These are phyloP conservation scores for Fregata magnificens DNA, from an alignment of 2,113 vertebrate genomes.

Conservation along the genomic window DNA sequence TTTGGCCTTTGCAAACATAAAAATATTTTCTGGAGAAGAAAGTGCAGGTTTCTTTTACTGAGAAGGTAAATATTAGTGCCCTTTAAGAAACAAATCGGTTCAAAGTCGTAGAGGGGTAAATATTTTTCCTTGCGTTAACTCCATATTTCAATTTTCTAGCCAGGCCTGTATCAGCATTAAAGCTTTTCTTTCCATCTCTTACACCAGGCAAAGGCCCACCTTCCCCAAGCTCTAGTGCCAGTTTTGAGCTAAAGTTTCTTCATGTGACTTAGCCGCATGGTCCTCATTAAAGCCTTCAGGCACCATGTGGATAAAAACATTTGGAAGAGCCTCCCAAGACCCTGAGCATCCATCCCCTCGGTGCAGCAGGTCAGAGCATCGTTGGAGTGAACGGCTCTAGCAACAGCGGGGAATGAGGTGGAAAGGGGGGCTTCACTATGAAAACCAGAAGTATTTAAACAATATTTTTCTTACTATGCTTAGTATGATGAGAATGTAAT, in stretches of 20 bases:
- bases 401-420: not conserved
- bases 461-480: slow-evolving; percentile 24
- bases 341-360: not conserved
- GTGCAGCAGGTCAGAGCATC: not conserved
- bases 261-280: not conserved
- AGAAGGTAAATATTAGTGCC: not conserved
- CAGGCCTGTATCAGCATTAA: not conserved
- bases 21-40: slow-evolving; percentile 44
- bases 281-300: not conserved
- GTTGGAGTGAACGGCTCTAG: not conserved
- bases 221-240: not conserved
- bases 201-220: not conserved
- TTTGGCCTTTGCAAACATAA: not conserved
- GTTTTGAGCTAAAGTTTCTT: not conserved
- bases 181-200: not conserved
- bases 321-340: not conserved
- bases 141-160: not conserved
- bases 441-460: not conserved
- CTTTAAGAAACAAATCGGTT: slow-evolving; percentile 20
- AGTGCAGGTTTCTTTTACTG: not conserved
- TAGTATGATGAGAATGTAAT: not conserved
- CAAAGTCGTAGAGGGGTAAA: not conserved
- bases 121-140: not conserved
- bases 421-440: not conserved
- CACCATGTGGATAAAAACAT: slow-evolving; percentile 7